phyloP scores from a whole-genome alignment of 2,113 vertebrate genomes.

The Sprattus sprattus region DNA sequence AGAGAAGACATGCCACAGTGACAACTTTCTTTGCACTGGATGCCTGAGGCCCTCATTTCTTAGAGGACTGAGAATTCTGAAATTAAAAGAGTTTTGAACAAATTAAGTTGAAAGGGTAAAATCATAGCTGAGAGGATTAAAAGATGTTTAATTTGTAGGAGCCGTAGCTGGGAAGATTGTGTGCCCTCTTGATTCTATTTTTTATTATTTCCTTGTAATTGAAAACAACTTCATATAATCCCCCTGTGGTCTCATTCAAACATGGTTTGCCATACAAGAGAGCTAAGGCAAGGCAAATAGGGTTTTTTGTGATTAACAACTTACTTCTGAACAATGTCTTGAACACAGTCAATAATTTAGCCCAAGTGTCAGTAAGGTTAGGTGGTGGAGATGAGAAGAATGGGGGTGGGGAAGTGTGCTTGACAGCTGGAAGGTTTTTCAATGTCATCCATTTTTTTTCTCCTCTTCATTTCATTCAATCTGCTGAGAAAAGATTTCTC shows the following conservation, averaged over 20 bases:
- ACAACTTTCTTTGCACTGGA: constrained; percentile 50
- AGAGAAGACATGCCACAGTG: constrained; percentile 40
- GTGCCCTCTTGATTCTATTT: constrained; percentile 40
- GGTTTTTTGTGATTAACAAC: constrained; percentile 39
- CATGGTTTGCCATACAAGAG: constrained; percentile 36
- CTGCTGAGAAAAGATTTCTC: constrained; percentile 58
- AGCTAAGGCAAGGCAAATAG: constrained; percentile 28
- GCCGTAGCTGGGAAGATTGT: constrained; percentile 51
- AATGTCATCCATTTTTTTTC: constrained; percentile 55
- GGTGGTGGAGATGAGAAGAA: background rate
- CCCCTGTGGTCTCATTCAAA: constrained; percentile 46
- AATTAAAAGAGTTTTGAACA: constrained; percentile 61
- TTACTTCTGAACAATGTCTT: constrained; percentile 34
- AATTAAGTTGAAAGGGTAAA: constrained; percentile 55
- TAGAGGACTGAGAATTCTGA: constrained; percentile 47
- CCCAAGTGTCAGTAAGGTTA: background rate
- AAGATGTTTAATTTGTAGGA: constrained; percentile 63
- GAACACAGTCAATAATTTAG: background rate
- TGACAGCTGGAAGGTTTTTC: constrained; percentile 36
- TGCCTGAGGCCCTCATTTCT: constrained; percentile 39
- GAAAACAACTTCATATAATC: constrained; percentile 50
- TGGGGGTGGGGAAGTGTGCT: background rate
- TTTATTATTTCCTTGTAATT: constrained; percentile 55
- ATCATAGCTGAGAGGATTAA: constrained; percentile 59
- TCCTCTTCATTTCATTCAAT: constrained; percentile 42